Base-by-base conservation (phyloP, 2,113 vertebrate genomes). In the Thamnophis sirtalis region DNA sequence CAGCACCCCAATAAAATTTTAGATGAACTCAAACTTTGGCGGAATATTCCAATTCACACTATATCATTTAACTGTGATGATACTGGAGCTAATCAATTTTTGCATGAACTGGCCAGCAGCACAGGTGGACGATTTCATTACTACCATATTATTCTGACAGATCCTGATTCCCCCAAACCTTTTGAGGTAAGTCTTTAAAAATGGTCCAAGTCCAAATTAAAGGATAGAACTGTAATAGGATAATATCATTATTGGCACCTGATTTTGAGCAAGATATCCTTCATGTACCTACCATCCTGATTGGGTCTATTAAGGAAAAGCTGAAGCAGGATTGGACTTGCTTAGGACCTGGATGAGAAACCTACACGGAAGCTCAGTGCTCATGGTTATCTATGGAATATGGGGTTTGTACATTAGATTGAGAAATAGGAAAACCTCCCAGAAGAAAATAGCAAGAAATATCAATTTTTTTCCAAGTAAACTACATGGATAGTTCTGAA, bases 61-160 rank as follows among this genome's bases (percentile, higher is more conserved):
- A 95, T 98, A 56, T 98, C 98, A 90, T 98, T 98, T 94, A 98
- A 97, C 96, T 98, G 98, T 93, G 95, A 98, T 51, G 98, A 98
- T 90, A 94, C 24, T 19, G 94, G 96, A 94, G 98, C 98, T 8
- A 98, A 98, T 91, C 93, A 50, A 88, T 98, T 98, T 94, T 95
- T 98, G 91, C 94, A 95, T 94, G 94, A 97, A 8, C 95, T 98
- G 4, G 97, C 98, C 91, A 95, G 93, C 91, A 89, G 95, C 95
- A 98, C 98, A 26, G 96, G 96, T 51, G 98, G 98, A 85, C 93
- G 95, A 0, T 98, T 98, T 95, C 98, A 96, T 88, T 96, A 96
- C 91, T 98, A 97, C 54, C 92, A 94, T 49, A 94, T 96, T 95
- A 93, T 91, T 90, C 60, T 80, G 84, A 95, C 92, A 55, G 96